Percentiles rank a stretch among this genome's conserved stretches.
Evolutionary conservation across 2,797 vertebrate species (phyloP).

Genomic region (Neosilurus hyrtlii): DNA sequence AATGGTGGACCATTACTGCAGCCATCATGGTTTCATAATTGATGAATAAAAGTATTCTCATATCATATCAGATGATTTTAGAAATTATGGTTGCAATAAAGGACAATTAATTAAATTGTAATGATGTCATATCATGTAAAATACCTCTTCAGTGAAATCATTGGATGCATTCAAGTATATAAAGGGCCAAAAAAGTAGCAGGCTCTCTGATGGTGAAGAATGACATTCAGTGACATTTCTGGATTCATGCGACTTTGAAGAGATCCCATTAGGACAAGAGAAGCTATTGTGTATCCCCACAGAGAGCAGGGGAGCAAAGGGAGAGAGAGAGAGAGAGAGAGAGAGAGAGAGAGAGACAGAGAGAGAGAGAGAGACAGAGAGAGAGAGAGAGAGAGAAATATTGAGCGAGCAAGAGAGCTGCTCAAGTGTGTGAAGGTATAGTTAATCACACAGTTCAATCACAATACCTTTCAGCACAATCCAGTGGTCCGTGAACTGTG

Average conservation of each 20-base stretch:
- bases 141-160: slow-evolving; percentile 11
- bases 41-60: slow-evolving; percentile 18
- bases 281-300: slow-evolving; percentile 48
- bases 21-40: background rate
- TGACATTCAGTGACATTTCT: slow-evolving; percentile 58
- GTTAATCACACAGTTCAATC: slow-evolving; percentile 58
- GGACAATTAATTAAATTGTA: background rate
- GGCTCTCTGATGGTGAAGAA: slow-evolving; percentile 32
- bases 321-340: slow-evolving; percentile 45
- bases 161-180: slow-evolving; percentile 14
- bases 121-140: slow-evolving; percentile 17
- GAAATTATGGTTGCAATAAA: background rate
- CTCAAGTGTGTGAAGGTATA: slow-evolving; percentile 56
- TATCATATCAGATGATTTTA: slow-evolving; percentile 15
- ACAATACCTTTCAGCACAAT: slow-evolving; percentile 53
- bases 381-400: slow-evolving; percentile 28
- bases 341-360: slow-evolving; percentile 45
- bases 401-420: slow-evolving; percentile 27
- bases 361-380: slow-evolving; percentile 38
- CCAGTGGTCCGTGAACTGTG: slow-evolving; percentile 57
- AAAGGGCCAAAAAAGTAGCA: background rate
- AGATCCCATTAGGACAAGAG: slow-evolving; percentile 46
- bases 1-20: slow-evolving; percentile 16
- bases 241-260: slow-evolving; percentile 46
- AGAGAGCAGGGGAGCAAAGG: slow-evolving; percentile 25